Evolutionary conservation across 2,888 invertebrate genomes (phyloP), one percentile per base, ranked within the genome.

Genomic region (Prosopocoilus inquinatus): DNA sequence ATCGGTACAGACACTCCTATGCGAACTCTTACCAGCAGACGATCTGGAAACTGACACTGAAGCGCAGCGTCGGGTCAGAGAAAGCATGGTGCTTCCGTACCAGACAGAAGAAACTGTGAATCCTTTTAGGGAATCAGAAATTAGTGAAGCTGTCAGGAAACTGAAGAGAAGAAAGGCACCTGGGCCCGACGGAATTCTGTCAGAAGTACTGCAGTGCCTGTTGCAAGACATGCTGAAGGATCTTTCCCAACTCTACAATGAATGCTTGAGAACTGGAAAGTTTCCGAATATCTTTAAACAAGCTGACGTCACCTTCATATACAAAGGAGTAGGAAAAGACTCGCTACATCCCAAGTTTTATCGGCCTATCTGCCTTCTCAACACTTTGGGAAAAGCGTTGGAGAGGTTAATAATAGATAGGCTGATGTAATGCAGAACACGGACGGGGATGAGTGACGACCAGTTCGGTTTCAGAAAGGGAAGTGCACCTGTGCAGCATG

Each of bases 201-300:
- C 45, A 2, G 55, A 58, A 36, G 43, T 54, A 11, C 11, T 58
- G 3, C 12, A 32, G 34, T 2, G n/a, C 1, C 9, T 45, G 2
- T 8, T 3, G 5, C 9, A 12, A 1, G 12, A 43, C 16, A 2
- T 56, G 20, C 3, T 11, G 2, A 47, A 51, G n/a, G 2, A 1
- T 1, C 44, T 56, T 2, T 36, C 47, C 8, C 9, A 5, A 2
- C 35, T 63, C 0, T 57, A 39, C n/a, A 62, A 64, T 38, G 47
- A 46, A n/a, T 62, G 61, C 45, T 13, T 62, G 1, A 9, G 35
- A 12, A 16, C 44, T 2, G 54, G 57, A 0, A 28, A 8, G 5
- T 47, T 61, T 2, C 61, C 61, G 1, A 49, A 33, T 1, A 34
- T 15, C 1, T 61, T 55, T 55, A 60, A 57, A 20, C 44, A 33